Conservation (phyloP, 53 echinoderm and acorn worm species). For the Hippasteria phrygiana region DNA sequence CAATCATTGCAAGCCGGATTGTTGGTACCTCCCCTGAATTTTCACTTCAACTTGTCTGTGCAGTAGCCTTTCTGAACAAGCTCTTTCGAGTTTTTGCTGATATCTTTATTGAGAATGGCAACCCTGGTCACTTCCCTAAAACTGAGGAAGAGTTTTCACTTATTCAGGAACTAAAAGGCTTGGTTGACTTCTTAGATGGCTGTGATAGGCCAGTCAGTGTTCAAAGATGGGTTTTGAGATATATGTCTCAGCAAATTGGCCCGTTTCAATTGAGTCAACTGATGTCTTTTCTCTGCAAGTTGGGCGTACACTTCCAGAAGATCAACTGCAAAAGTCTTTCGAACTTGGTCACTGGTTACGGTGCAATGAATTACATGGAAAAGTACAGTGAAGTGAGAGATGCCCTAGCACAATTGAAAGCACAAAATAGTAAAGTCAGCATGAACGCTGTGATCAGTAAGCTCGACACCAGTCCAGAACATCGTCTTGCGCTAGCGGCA, state of each 20-base stretch:
- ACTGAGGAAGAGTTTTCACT: not conserved
- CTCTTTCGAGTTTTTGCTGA: constrained; percentile 32
- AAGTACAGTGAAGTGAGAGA: constrained; percentile 26
- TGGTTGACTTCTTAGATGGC: not conserved
- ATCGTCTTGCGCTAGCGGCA: constrained; percentile 57
- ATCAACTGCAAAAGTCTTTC: constrained; percentile 7
- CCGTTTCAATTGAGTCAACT: not conserved
- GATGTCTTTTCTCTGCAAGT: not conserved
- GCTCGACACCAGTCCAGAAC: constrained; percentile 20
- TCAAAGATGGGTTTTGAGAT: constrained; percentile 23
- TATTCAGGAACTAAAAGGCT: not conserved
- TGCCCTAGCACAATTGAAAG: constrained; percentile 41
- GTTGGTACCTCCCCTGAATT: constrained; percentile 1
- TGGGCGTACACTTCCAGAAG: not conserved
- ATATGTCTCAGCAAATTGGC: constrained; percentile 5
- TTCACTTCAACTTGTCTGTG: constrained; percentile 54
- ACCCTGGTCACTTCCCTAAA: not conserved
- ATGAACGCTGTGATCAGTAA: constrained; percentile 30
- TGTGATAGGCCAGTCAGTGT: constrained; percentile 4
- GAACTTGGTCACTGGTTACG: constrained; percentile 13
- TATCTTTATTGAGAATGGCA: not conserved
- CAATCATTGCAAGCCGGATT: not conserved
- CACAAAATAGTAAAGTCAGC: not conserved
- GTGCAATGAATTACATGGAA: constrained; percentile 48
- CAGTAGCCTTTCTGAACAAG: constrained; percentile 44